phyloP scores from a whole-genome alignment of 2,888 invertebrate genomes.

The Diaprepes abbreviatus region DNA sequence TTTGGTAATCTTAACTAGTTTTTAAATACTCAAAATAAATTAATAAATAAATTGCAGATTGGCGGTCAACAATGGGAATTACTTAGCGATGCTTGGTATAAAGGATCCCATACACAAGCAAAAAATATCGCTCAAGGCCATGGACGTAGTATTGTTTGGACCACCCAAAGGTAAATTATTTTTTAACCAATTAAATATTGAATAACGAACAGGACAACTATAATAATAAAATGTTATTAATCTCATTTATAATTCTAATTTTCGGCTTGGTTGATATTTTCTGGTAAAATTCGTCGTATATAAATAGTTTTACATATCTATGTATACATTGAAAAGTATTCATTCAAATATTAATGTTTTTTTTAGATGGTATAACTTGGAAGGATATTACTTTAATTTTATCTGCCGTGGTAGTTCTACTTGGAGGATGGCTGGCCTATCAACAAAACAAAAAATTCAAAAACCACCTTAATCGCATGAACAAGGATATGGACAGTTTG shows the following conservation, averaged over 20 bases:
- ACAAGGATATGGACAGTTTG: slow-evolving; percentile 93
- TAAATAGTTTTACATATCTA: neutral
- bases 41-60: slow-evolving; percentile 76
- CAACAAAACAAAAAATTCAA: slow-evolving; percentile 91
- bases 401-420: slow-evolving; percentile 85
- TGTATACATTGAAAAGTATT: neutral
- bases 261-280: slow-evolving; percentile 2
- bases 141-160: slow-evolving; percentile 98
- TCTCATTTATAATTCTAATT: slow-evolving; percentile 6
- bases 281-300: slow-evolving; percentile 11
- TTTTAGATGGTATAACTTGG: slow-evolving; percentile 69
- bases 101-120: slow-evolving; percentile 99
- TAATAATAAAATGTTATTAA: slow-evolving; percentile 24
- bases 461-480: slow-evolving; percentile 89
- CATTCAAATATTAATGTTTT: slow-evolving; percentile 33
- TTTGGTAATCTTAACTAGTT: neutral
- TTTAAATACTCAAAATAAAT: slow-evolving; percentile 3
- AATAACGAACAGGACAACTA: slow-evolving; percentile 9
- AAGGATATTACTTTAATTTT: slow-evolving; percentile 92
- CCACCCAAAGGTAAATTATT: slow-evolving; percentile 90
- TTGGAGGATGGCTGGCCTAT: slow-evolving; percentile 93
- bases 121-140: slow-evolving; percentile 96
- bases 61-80: slow-evolving; percentile 95
- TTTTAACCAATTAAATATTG: neutral
- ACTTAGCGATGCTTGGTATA: slow-evolving; percentile 90